Evolutionary conservation across 2,888 invertebrate genomes (phyloP).

Genomic region (Colostygia pectinataria): DNA sequence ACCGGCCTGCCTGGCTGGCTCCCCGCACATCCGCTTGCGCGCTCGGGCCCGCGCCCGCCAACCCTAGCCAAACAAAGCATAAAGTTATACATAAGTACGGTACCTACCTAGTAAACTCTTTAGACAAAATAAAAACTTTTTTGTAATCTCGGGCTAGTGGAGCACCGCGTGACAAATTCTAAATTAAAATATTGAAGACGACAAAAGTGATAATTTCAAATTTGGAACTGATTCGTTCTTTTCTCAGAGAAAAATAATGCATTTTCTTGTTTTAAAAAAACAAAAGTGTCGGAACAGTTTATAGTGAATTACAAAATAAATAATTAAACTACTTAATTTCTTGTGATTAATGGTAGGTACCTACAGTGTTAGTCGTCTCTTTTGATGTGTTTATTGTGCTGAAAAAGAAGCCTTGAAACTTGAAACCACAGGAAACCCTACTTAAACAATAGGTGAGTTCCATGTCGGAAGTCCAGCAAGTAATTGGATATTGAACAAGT

Average conservation of each 20-base stretch:
- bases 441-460: constrained; percentile 54
- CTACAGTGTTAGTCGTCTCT: constrained; percentile 37
- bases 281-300: not conserved
- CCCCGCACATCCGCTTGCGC: constrained; percentile 79
- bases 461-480: constrained; percentile 35
- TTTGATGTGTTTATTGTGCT: constrained; percentile 39
- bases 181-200: constrained; percentile 12
- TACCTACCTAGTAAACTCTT: too few species aligned
- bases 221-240: constrained; percentile 6
- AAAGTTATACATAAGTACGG: constrained; percentile 10
- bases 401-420: constrained; percentile 46
- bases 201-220: constrained; percentile 12
- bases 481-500: constrained; percentile 5
- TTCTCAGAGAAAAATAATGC: not conserved
- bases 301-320: too few species aligned
- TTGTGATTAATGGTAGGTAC: constrained; percentile 16
- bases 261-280: not conserved
- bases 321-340: not conserved
- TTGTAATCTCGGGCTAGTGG: too few species aligned
- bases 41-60: constrained; percentile 67
- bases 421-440: constrained; percentile 61
- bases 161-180: not conserved
- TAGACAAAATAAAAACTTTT: not conserved
- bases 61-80: constrained; percentile 41
- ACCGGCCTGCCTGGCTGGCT: constrained; percentile 63